Percentiles rank a stretch among this genome's conserved stretches.
Evolutionary conservation across 2,888 invertebrate genomes (phyloP).

Genomic region (Hymenopus coronatus): DNA sequence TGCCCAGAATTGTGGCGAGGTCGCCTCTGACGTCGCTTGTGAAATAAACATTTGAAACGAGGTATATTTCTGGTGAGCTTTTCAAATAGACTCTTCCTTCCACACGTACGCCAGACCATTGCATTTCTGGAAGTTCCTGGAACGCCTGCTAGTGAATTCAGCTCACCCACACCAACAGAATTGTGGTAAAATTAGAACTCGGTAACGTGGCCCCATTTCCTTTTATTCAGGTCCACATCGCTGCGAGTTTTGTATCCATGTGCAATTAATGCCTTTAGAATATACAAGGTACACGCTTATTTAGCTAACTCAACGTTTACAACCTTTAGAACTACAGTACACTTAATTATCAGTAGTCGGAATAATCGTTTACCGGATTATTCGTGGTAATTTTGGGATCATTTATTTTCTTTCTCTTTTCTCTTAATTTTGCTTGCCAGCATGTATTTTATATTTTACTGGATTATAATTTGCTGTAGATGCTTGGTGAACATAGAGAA

Average conservation of each 20-base stretch:
- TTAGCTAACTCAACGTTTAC: no score
- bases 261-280: no score
- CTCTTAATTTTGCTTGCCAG: no score
- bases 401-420: no score
- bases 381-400: no score
- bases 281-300: no score
- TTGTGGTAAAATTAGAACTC: neutral
- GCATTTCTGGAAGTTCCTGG: neutral
- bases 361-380: no score
- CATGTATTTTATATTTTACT: no score
- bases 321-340: no score
- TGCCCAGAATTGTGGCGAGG: neutral
- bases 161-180: neutral
- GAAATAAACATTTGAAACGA: neutral
- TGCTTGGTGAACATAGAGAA: no score
- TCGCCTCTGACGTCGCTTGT: neutral
- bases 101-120: neutral
- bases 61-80: neutral
- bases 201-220: neutral
- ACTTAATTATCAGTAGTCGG: no score
- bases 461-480: no score
- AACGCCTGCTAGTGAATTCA: neutral
- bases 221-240: neutral
- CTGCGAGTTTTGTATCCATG: neutral
- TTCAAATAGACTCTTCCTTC: neutral